Evolutionary conservation across 2,113 vertebrate genomes (phyloP).

Genomic region (Sylvilagus bachmani): DNA sequence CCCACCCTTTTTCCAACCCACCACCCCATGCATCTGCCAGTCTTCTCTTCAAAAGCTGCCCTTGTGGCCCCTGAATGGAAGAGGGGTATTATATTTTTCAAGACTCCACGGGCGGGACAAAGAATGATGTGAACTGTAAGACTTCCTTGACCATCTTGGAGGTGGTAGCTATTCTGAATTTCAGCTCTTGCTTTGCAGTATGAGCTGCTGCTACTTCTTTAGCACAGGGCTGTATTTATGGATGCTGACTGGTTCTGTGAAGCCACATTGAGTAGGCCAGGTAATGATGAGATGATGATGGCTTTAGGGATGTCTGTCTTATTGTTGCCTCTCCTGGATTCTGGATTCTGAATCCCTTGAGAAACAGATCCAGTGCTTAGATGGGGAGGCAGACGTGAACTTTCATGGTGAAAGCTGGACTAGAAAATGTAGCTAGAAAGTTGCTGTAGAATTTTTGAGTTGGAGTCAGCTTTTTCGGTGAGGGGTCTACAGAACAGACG

Average conservation of each 20-base stretch:
- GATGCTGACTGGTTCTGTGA: neutral
- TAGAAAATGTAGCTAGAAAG: neutral
- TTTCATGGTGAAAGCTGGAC: neutral
- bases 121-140: neutral
- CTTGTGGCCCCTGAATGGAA: neutral
- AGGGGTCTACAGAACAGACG: neutral
- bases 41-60: neutral
- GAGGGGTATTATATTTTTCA: neutral
- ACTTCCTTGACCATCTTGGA: neutral
- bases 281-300: neutral
- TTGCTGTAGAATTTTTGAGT: neutral
- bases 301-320: neutral
- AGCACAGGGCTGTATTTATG: neutral
- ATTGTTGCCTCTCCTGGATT: slow-evolving; percentile 27
- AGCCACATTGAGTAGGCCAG: neutral
- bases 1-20: neutral
- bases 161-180: neutral
- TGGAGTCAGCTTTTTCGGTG: neutral
- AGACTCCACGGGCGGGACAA: too few relatives aligned
- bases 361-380: slow-evolving; percentile 1
- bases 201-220: neutral
- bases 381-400: neutral
- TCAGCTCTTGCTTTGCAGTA: neutral
- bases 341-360: slow-evolving; percentile 32
- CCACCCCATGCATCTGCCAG: neutral